Evolutionary conservation across 2,888 invertebrate genomes (phyloP).

Genomic region (Strigamia transsilvanica): DNA sequence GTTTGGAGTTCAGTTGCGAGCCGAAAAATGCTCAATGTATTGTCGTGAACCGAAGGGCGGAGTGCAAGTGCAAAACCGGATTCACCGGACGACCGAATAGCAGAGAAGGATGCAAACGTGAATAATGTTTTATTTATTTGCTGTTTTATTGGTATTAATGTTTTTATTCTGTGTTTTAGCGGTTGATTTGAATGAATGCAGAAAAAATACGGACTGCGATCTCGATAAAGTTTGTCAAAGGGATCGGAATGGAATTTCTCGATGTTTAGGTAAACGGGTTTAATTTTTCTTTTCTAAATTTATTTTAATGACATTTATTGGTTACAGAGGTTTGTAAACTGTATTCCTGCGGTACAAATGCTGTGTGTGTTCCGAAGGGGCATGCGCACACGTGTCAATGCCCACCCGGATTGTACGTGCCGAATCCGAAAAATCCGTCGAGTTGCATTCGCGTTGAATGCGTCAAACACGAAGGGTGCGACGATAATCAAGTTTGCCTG

Average conservation of each 20-base stretch:
- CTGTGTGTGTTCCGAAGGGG: conserved; percentile 87
- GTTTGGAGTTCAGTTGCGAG: conserved; percentile 83
- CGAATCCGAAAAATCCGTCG: conserved; percentile 79
- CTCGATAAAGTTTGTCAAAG: conserved; percentile 51
- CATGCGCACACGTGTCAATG: conserved; percentile 90
- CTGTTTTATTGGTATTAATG: neutral
- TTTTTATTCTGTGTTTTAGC: conserved; percentile 22
- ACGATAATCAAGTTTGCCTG: conserved; percentile 79
- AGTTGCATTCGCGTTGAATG: conserved; percentile 73
- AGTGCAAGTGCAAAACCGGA: conserved; percentile 83
- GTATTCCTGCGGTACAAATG: conserved; percentile 82
- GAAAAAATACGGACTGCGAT: conserved; percentile 14
- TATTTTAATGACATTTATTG: conserved; percentile 35
- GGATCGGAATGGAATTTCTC: conserved; percentile 56
- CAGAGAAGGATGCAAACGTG: conserved; percentile 80
- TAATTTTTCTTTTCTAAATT: neutral
- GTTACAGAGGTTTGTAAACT: conserved; percentile 70
- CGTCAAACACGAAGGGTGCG: conserved; percentile 82
- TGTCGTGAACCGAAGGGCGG: conserved; percentile 63
- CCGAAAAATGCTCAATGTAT: conserved; percentile 79
- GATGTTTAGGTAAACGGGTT: conserved; percentile 56
- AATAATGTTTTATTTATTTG: conserved; percentile 50
- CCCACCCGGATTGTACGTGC: conserved; percentile 84
- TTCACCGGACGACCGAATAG: conserved; percentile 90
- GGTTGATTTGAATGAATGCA: conserved; percentile 50